Base-by-base conservation (phyloP, 2,888 invertebrate species). In the Sphaerophoria rueppellii region DNA sequence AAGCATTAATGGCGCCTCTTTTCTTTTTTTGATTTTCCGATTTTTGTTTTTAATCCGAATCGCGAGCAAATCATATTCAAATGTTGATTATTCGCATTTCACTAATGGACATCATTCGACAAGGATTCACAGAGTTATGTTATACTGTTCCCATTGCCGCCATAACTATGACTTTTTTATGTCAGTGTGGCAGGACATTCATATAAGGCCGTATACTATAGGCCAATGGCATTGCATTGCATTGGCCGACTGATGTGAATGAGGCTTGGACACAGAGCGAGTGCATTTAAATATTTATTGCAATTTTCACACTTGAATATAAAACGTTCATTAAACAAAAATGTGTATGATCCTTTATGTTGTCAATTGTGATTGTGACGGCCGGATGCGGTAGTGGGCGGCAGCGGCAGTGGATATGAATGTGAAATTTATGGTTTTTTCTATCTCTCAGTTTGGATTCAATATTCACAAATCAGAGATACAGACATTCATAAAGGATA, bases 301-400 rank as follows among this genome's bases (percentile, higher is more conserved):
- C 81, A 81, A 85, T 85, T 85, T 85, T 85, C 81, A 77, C 85
- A 85, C 85, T 76, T 85, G 81, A 81, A 85, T 85, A 85, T 85
- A 76, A 85, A 85, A 81, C 85, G 85, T 85, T 85, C 81, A 85
- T 85, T 85, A 85, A 85, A 81, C 85, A 72, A 73, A 81, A 85
- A 85, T 81, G 63, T 76, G 24, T 24, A 24, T 24, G 70, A 40
- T 81, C 81, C 72, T 74, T 77, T 57, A 34, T 61, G 48, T 57
- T 16, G 16, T 3, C 12, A 9, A 48, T 74, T 43, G 9, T 40
- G 40, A 7, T 40, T 6, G 78, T 12, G 57, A 16, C 16, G 40
- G 48, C n/a, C 12, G 40, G 14, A 7, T 32, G 35, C 61, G 12
- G 16, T 16, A 14, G 57, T 16, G 50, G 34, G 67, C 67, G 61